These are phyloP conservation scores for Lordiphosa fenestrarum DNA, from an alignment of 2,888 invertebrate genomes.

Conservation along the genomic window DNA sequence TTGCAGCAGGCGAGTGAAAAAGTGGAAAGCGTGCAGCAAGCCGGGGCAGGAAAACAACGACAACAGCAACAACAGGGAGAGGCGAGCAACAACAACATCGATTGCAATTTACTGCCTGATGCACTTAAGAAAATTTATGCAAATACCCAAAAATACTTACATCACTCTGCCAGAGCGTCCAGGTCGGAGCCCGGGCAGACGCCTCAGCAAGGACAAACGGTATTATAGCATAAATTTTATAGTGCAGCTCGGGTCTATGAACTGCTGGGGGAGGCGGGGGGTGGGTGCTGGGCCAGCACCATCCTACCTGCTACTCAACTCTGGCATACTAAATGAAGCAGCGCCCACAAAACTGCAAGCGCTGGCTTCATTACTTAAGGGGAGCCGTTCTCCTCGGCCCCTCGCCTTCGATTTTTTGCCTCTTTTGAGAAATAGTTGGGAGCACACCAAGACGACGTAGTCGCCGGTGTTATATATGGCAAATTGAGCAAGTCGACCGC, in stretches of 20 bases:
- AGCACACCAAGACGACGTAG: constrained; percentile 32
- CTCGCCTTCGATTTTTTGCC: neutral
- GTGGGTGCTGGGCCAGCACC: neutral
- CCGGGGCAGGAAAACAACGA: constrained; percentile 31
- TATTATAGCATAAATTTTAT: constrained; percentile 74
- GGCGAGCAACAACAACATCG: constrained; percentile 57
- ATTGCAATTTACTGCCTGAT: constrained; percentile 78
- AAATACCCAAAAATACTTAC: constrained; percentile 78
- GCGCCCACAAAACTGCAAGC: constrained; percentile 74
- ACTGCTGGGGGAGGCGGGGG: constrained; percentile 21
- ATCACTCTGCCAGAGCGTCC: constrained; percentile 50
- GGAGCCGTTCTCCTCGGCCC: constrained; percentile 1
- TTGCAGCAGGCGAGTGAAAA: constrained; percentile 58
- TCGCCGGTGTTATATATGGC: constrained; percentile 63
- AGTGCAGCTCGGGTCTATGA: constrained; percentile 72
- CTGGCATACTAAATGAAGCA: constrained; percentile 73
- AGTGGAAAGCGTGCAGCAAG: constrained; percentile 57
- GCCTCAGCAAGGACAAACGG: constrained; percentile 68
- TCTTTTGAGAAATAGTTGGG: constrained; percentile 65
- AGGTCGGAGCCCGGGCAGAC: constrained; percentile 35
- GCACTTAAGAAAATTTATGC: constrained; percentile 79
- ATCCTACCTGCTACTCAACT: constrained; percentile 36
- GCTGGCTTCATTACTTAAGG: constrained; percentile 67
- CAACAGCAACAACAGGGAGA: constrained; percentile 35
- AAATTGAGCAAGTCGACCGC: constrained; percentile 73